These are phyloP conservation scores for Lipotes vexillifer DNA, from an alignment of 2,113 vertebrate species.

Conservation along the genomic window DNA sequence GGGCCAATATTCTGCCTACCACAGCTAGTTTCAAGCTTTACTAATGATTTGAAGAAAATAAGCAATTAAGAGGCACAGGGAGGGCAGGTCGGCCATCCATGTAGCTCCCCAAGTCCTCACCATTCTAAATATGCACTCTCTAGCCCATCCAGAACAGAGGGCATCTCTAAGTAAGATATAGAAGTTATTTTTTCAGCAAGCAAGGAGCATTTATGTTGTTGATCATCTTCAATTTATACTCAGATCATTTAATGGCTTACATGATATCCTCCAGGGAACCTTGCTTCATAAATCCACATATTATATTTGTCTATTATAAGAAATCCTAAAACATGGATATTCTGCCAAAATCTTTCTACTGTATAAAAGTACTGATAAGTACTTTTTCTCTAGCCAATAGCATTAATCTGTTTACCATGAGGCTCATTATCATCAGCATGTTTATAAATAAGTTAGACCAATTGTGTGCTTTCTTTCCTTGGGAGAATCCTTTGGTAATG, in stretches of 20 bases:
- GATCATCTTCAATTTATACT: background rate
- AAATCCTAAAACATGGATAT: background rate
- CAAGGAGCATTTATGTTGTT: background rate
- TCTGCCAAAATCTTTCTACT: background rate
- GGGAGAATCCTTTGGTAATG: background rate
- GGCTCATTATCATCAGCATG: background rate
- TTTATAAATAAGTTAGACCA: background rate
- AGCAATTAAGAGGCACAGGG: background rate
- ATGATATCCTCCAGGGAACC: background rate
- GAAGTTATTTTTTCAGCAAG: background rate
- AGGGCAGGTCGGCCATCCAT: background rate
- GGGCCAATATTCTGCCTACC: background rate
- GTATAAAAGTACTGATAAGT: background rate
- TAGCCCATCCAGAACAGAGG: background rate
- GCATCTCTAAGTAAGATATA: background rate
- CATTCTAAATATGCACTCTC: background rate
- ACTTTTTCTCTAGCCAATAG: background rate
- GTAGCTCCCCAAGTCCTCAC: background rate
- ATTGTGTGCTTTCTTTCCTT: background rate
- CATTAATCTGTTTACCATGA: background rate
- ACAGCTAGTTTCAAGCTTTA: background rate
- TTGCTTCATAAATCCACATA: background rate
- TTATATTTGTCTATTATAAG: background rate
- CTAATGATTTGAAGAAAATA: background rate
- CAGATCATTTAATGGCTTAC: background rate